Base-by-base conservation (phyloP, 2,888 invertebrate genomes). In the Xanthorhoe spadicearia region DNA sequence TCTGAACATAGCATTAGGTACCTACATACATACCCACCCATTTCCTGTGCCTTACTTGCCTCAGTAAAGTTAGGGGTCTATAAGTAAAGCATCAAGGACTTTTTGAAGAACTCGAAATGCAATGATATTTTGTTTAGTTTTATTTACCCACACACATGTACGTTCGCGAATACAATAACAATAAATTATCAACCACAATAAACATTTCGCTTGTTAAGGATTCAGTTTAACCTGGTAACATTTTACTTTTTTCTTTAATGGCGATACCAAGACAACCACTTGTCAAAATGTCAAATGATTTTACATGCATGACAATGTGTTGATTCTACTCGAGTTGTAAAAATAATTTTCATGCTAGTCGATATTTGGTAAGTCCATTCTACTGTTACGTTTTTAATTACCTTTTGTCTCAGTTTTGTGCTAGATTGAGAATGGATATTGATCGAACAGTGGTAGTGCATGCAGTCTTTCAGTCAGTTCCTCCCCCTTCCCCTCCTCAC, bases 231-330 rank as follows among this genome's bases (percentile, higher is more conserved):
- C 17, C 50, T 57, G 74, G 84, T 71, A 83, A 81, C 76, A 80
- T 77, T 68, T 64, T 54, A 19, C 38, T 15, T 77, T 82, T 84
- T 85, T 85, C 70, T 64, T 23, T 64, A 61, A 76, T 85, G 85
- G 87, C 87, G 84, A 87, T 84, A 87, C 87, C 0, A 65, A 43
- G 10, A 5, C 13, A 43, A 61, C 63, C 63, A 53, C 57, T 28
- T 56, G 57, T 55, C 66, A 51, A 58, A 49, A 19, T 56, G 57
- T 55, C 66, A 51, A 58, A 49, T 61, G 28, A 60, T 70, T 67
- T 23, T 53, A 38, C 48, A 23, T 54, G 19, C 56, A 62, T 64
- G 59, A 48, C 51, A 15, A 23, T 46, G 58, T 59, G 51, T 28
- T 18, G 7, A 57, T 55, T 58, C 51, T 18, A 17, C 13, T 60